phyloP scores from a whole-genome alignment of 2,113 vertebrate species.

The Pogona vitticeps region DNA sequence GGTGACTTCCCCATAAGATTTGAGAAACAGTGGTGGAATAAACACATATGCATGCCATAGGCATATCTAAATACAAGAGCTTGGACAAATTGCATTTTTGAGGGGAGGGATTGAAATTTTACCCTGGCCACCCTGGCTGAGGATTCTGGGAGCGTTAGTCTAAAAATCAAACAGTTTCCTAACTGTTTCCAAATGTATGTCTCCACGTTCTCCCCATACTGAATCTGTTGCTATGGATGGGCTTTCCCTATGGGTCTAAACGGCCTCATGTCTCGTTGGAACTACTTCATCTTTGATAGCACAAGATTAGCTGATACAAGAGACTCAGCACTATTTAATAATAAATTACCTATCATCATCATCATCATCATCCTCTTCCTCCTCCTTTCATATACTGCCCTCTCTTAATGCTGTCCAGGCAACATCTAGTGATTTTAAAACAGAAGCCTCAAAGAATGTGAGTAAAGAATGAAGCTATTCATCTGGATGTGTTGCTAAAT shows the following conservation, averaged over 20 bases:
- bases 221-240: neutral
- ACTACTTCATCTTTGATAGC: neutral
- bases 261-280: neutral
- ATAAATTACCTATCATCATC: neutral
- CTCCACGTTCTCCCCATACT: neutral
- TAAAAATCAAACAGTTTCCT: no score
- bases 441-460: neutral
- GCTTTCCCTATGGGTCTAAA: neutral
- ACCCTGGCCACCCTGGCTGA: no score
- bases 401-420: neutral
- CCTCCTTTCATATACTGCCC: neutral
- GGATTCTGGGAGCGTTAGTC: no score
- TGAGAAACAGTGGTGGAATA: neutral
- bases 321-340: accelerated
- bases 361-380: neutral
- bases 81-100: no score
- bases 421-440: neutral
- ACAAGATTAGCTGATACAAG: neutral
- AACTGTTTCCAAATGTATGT: no score
- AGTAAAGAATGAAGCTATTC: neutral
- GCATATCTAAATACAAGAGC: neutral
- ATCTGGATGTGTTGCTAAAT: neutral
- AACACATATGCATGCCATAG: neutral
- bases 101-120: no score
- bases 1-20: neutral